A percentile compares a stretch with the other conserved stretches of the same genome.
These are phyloP conservation scores for Augochlorella aurata DNA, from an alignment of 2,888 invertebrate species.

Conservation along the genomic window DNA sequence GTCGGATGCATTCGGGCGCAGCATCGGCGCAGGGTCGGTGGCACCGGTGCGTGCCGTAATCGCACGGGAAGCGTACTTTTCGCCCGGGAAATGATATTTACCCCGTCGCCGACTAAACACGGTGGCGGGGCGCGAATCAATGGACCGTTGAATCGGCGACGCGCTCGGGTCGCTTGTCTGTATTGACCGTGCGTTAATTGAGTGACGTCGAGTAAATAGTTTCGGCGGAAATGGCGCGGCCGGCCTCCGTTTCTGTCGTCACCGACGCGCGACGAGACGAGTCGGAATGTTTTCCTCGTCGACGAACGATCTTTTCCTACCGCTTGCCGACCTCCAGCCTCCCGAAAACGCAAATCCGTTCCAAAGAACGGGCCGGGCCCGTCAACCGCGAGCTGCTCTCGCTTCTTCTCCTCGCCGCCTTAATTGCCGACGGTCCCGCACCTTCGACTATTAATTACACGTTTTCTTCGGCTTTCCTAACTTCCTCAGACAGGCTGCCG, in stretches of 20 bases:
- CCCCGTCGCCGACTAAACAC: conserved; percentile 72
- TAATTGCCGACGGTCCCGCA: conserved; percentile 25
- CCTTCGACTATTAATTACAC: conserved; percentile 35
- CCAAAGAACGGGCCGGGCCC: not conserved
- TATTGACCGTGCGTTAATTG: conserved; percentile 77
- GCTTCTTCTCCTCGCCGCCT: conserved; percentile 7
- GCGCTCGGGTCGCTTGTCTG: conserved; percentile 60
- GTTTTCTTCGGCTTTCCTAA: conserved; percentile 36
- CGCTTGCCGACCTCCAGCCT: too few species aligned
- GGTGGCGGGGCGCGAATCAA: conserved; percentile 69
- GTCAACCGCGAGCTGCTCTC: conserved; percentile 7
- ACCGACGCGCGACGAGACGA: not conserved
- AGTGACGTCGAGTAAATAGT: conserved; percentile 72
- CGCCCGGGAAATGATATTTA: conserved; percentile 72
- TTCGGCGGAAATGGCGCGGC: conserved; percentile 51
- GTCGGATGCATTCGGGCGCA: conserved; percentile 2
- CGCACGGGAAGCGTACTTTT: conserved; percentile 55
- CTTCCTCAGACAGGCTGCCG: conserved; percentile 24
- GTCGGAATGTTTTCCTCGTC: too few species aligned
- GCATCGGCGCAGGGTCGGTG: conserved; percentile 31
- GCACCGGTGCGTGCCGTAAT: conserved; percentile 39
- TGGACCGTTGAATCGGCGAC: conserved; percentile 74
- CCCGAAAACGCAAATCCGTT: not conserved
- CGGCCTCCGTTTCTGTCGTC: not conserved
- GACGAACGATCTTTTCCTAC: too few species aligned